Conservation (phyloP, 2,113 vertebrate genomes). For the Ifrita kowaldi region DNA sequence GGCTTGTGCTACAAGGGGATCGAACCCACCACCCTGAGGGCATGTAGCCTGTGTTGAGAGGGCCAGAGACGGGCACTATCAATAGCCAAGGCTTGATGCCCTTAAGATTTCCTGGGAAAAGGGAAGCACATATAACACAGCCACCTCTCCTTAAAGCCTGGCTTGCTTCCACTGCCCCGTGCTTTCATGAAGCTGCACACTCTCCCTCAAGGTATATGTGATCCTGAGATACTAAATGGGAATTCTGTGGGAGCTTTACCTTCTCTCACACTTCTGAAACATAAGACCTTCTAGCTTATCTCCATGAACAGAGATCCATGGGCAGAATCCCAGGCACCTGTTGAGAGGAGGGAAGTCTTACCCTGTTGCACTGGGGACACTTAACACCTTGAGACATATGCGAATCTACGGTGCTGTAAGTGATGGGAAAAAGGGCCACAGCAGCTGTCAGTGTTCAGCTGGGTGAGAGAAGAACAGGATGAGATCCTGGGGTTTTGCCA, state of each 20-base stretch:
- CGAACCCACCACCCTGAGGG: not conserved
- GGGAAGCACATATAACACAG: not conserved
- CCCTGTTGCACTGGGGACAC: not conserved
- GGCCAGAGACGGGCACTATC: not conserved
- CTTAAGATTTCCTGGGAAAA: not conserved
- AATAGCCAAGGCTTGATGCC: not conserved
- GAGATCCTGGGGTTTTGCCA: not conserved
- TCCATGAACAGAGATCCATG: not conserved
- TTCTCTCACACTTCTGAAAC: not conserved
- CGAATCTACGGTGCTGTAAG: not conserved
- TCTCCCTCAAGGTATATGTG: not conserved
- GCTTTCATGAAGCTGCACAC: not conserved
- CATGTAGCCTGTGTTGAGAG: not conserved
- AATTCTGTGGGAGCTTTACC: not conserved
- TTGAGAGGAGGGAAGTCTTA: not conserved
- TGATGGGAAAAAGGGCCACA: not conserved
- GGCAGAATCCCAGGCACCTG: not conserved
- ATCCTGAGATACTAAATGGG: not conserved
- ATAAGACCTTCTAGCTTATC: not conserved
- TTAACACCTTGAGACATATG: not conserved
- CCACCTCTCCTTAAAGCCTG: not conserved
- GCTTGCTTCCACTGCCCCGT: fast-evolving
- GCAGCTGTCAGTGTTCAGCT: not conserved
- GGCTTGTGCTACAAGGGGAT: not conserved
- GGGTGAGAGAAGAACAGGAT: not conserved